Evolutionary conservation across 2,113 vertebrate genomes (phyloP).

Genomic region (Corvus cornix): DNA sequence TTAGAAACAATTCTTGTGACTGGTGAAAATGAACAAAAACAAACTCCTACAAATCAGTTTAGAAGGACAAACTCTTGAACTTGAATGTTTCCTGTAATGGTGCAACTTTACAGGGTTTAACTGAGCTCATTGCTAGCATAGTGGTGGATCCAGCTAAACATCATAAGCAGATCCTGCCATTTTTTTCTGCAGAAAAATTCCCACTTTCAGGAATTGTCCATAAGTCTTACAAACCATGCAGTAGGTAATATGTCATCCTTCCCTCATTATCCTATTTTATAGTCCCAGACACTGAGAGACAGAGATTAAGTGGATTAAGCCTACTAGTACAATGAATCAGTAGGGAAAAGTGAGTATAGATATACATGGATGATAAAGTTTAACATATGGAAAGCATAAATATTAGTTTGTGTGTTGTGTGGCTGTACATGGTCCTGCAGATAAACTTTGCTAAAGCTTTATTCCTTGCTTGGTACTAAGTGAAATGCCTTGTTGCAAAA

Average conservation of each 20-base stretch:
- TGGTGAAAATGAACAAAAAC: background rate
- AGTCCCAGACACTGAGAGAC: background rate
- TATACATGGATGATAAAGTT: background rate
- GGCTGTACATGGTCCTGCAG: background rate
- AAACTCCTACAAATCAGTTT: background rate
- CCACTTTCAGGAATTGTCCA: background rate
- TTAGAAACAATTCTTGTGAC: constrained; percentile 36
- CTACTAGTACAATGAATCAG: background rate
- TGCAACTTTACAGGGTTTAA: background rate
- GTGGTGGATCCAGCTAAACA: background rate
- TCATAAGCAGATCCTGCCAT: background rate
- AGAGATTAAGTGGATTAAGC: background rate
- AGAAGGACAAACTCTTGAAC: background rate
- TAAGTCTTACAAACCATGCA: background rate
- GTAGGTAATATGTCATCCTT: background rate
- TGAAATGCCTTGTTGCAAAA: constrained; percentile 39
- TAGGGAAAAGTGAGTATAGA: background rate
- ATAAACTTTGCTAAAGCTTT: constrained; percentile 23
- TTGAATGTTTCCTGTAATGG: background rate
- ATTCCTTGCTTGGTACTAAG: constrained; percentile 25
- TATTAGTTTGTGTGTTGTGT: background rate
- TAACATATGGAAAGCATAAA: background rate
- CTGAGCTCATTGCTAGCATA: background rate
- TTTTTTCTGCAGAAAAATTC: background rate
- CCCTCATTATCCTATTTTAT: background rate